Evolutionary conservation across 2,113 vertebrate genomes (phyloP), one percentile per base, ranked within the genome.

Genomic region (Tympanuchus pallidicinctus): DNA sequence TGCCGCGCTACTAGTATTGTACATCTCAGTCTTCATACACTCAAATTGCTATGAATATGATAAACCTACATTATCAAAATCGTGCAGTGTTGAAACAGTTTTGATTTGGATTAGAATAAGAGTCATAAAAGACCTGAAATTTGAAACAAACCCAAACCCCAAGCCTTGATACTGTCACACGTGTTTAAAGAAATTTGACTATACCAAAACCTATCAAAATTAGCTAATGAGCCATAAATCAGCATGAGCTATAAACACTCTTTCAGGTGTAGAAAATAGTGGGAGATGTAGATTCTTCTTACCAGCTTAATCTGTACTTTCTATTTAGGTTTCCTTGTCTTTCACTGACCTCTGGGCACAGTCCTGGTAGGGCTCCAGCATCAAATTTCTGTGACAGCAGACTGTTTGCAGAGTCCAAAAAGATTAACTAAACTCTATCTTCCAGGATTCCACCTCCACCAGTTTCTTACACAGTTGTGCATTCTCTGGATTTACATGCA

Each of bases 281-380:
- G 7, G 27, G 28, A 74, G 27, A 79, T 20, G 27, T 0, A 36
- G 19, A 56, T 15, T 14, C 19, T 89, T 70, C 48, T 67, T 21
- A 5, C 4, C 4, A 0, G 22, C 43, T 70, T 32, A n/a, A 10
- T 74, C 69, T 70, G 36, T 7, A 60, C 14, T 17, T 86, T 67
- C 61, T 83, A 61, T 19, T 3, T 25, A 57, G 72, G 16, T 1
- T 0, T 77, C 65, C 82, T n/a, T 38, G 21, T 25, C 50, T 71
- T 60, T 69, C 61, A 36, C 15, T 0, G 0, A 42, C 13, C 11
- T 70, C 25, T 1, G 4, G 38, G 64, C 4, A 13, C 2, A 3
- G 22, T 56, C 47, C 47, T 57, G 36, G 5, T 11, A 50, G 27
- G 45, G 20, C 47, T 40, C 64, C 56, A 80, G n/a, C 57, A 36